Base-by-base conservation (phyloP, 1,140 invertebrate genomes). In the Papilio xuthus region DNA sequence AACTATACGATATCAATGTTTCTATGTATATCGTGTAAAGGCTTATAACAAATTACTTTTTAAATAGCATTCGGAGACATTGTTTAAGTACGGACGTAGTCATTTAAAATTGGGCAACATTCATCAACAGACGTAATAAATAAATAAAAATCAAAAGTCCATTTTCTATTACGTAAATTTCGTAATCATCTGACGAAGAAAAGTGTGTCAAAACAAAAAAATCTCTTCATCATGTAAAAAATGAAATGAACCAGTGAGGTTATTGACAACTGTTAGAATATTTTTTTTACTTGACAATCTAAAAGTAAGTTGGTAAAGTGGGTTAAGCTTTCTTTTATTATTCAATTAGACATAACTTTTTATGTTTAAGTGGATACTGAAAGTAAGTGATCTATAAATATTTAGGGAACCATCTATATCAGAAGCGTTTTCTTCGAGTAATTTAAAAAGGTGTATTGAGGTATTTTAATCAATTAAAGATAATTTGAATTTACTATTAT, bases 161-260 rank as follows among this genome's bases (percentile, higher is more conserved):
- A 77, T 84, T 82, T 85, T 83, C 74, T 82, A 87, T 90, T 90
- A 86, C 86, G 87, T 86, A 86, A 86, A 18, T 77, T 69, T 87
- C 80, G 88, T 89, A 90, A 91, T 85, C 79, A 86, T 84, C 82
- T 82, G 85, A 86, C 80, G 81, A 80, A 82, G 78, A 82, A 87
- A 90, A 90, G 82, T 90, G 86, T 89, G 90, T 85, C 90, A 90
- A 84, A 77, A 87, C 78, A 77, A 85, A 78, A 89, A 85, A 88
- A 88, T 84, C 71, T 83, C 53, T 78, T 82, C 42, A 53, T 50
- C 26, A 56, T 75, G 20, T 75, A 79, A 80, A 80, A 81, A 83
- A 83, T 63, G 69, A 81, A 85, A 77, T 78, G 60, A 72, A 79
- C 78, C 67, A 74, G 73, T 74, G 74, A 32, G 26, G 72, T 75